Percentiles rank a stretch among this genome's conserved stretches.
Conservation (phyloP, 2,888 invertebrate genomes). For the Melinaea menophilus region DNA sequence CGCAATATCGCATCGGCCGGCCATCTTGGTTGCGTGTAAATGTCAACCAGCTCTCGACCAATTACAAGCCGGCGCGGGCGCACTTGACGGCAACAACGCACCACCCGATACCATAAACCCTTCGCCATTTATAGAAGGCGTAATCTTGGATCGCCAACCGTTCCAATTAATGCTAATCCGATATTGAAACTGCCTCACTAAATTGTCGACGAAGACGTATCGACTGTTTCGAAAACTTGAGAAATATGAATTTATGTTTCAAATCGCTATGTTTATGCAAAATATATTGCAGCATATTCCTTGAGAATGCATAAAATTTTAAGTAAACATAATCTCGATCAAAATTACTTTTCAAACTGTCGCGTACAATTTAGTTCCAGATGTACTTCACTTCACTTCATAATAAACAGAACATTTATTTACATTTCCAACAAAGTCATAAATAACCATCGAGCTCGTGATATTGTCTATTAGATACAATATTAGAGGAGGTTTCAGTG, state of each 20-base stretch:
- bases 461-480: slow-evolving; percentile 28
- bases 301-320: no score
- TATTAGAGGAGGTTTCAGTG: slow-evolving; percentile 28
- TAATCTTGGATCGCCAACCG: slow-evolving; percentile 63
- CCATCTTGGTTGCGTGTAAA: slow-evolving; percentile 73
- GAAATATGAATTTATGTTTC: neutral
- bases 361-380: no score
- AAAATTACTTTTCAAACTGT: neutral
- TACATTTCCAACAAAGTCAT: slow-evolving; percentile 12
- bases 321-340: neutral
- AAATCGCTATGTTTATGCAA: neutral
- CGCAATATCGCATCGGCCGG: slow-evolving; percentile 63
- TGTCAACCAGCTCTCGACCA: slow-evolving; percentile 73
- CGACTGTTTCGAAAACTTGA: slow-evolving; percentile 9
- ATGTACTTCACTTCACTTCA: slow-evolving; percentile 1
- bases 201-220: slow-evolving; percentile 31
- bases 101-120: slow-evolving; percentile 70
- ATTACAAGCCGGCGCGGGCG: slow-evolving; percentile 72
- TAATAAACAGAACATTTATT: slow-evolving; percentile 10
- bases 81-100: slow-evolving; percentile 69
- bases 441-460: slow-evolving; percentile 27
- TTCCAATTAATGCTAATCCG: slow-evolving; percentile 72
- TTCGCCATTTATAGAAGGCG: slow-evolving; percentile 72
- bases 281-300: neutral
- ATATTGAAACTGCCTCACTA: slow-evolving; percentile 44